Evolutionary conservation across 2,888 invertebrate genomes (phyloP).

Genomic region (Bugula neritina): DNA sequence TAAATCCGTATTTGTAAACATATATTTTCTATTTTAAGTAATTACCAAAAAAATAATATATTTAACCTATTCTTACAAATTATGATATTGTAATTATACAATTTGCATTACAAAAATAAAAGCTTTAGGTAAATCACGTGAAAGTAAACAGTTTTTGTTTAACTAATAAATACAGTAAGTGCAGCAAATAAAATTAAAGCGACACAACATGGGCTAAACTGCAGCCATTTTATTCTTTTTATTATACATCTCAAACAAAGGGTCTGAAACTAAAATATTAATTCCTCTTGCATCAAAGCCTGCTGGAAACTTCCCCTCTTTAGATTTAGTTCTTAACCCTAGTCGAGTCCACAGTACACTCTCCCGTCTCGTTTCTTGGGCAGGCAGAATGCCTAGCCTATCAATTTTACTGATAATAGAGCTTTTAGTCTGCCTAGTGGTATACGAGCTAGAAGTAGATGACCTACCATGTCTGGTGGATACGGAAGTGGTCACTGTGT

Average conservation of each 20-base stretch:
- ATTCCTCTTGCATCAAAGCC: background rate
- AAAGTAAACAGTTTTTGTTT: too few species aligned
- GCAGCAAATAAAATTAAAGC: too few species aligned
- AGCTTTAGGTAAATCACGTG: too few species aligned
- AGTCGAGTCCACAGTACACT: background rate
- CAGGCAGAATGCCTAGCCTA: background rate
- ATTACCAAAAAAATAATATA: too few species aligned
- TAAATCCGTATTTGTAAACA: too few species aligned
- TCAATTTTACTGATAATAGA: background rate
- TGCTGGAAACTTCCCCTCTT: background rate
- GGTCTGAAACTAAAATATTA: background rate
- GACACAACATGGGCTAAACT: too few species aligned
- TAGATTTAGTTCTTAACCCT: background rate
- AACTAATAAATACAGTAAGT: too few species aligned
- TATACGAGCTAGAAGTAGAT: background rate
- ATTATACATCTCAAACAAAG: background rate
- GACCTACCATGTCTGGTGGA: background rate
- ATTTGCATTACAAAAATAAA: too few species aligned
- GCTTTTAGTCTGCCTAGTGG: background rate
- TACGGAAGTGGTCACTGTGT: background rate
- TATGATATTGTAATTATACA: too few species aligned
- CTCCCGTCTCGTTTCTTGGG: background rate
- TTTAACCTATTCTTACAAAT: too few species aligned
- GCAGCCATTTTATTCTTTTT: too few species aligned
- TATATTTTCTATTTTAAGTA: too few species aligned